Base-by-base conservation (phyloP, 2,888 invertebrate species). In the Rhopalosiphum nymphaeae region DNA sequence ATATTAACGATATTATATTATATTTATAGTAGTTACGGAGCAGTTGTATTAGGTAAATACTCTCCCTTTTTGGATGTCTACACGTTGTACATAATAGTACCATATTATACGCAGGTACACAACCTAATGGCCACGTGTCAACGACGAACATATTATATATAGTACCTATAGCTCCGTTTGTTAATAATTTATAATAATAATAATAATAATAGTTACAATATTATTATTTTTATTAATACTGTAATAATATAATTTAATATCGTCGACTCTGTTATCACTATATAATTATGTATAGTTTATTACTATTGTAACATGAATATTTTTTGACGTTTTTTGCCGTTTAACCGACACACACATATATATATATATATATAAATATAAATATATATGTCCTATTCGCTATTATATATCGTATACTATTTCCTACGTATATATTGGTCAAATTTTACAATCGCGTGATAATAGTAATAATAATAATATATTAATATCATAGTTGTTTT, bases 11-110 rank as follows among this genome's bases (percentile, higher is more conserved):
- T 85, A 85, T 85, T 26, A 42, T 85, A 85, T 85, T 78, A 85
- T 44, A 85, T 85, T 85, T 89, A 89, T 89, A 57, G 42, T 13
- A 56, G 36, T 56, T 42, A 26, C 56, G 10, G 13, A 10, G 42
- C 56, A 89, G 89, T 57, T 88, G 10, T 42, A 25, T 87, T 36
- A 36, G 44, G 89, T 90, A 44, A 26, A 44, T 78, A 78, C 36
- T 29, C 36, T 29, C 46, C 90, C 61, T 46, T 88, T 89, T 90
- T 46, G 29, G 61, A 90, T 67, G n/a, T 90, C 53, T 53, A 16
- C 46, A 29, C 21, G 89, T 61, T 61, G 44, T 89, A 44, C 29
- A 44, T 44, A 78, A 78, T n/a, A n/a, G 53, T 16, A 78, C 36
- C 21, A 53, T 78, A 78, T 7, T 21, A 36, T 21, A n/a, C 16